A percentile compares a stretch with the other conserved stretches of the same genome.
Evolutionary conservation across 92 coral and sea anemone species (phyloP).

Genomic region (Pocillopora grandis): DNA sequence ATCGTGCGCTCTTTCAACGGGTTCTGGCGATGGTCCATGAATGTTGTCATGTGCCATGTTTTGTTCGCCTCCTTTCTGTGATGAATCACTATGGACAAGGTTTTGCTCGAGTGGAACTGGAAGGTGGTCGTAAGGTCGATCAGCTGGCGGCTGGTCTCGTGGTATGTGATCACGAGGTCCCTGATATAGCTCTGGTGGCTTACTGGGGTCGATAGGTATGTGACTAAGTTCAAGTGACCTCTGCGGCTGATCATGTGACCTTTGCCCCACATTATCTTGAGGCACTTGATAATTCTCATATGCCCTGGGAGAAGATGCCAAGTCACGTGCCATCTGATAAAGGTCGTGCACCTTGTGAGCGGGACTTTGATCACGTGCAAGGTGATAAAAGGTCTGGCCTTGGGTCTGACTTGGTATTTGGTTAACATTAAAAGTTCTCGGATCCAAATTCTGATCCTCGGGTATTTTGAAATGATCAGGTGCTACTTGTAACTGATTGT

Average conservation of each 20-base stretch:
- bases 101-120: conserved; percentile 30
- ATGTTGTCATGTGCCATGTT: conserved; percentile 8
- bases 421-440: conserved; percentile 6
- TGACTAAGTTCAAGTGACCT: conserved; percentile 25
- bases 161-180: conserved; percentile 41
- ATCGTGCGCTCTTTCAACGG: conserved; percentile 18
- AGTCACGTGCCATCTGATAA: conserved; percentile 34
- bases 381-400: conserved; percentile 6
- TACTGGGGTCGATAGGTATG: conserved; percentile 25
- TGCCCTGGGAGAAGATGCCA: conserved; percentile 8
- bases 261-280: conserved; percentile 16
- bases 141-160: conserved; percentile 12
- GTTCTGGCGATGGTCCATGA: conserved; percentile 8
- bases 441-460: conserved; percentile 10
- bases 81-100: conserved; percentile 23
- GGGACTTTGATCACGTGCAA: conserved; percentile 12
- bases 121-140: conserved; percentile 15
- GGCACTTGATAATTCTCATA: conserved; percentile 19
- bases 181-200: conserved; percentile 20
- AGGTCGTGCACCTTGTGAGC: neutral
- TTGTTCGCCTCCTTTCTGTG: conserved; percentile 18
- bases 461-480: conserved; percentile 13
- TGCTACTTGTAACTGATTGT: conserved; percentile 15
- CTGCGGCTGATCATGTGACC: conserved; percentile 14
- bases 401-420: conserved; percentile 24